Base-by-base conservation (phyloP, 53 echinoderm and acorn worm genomes). In the Paracentrotus lividus region DNA sequence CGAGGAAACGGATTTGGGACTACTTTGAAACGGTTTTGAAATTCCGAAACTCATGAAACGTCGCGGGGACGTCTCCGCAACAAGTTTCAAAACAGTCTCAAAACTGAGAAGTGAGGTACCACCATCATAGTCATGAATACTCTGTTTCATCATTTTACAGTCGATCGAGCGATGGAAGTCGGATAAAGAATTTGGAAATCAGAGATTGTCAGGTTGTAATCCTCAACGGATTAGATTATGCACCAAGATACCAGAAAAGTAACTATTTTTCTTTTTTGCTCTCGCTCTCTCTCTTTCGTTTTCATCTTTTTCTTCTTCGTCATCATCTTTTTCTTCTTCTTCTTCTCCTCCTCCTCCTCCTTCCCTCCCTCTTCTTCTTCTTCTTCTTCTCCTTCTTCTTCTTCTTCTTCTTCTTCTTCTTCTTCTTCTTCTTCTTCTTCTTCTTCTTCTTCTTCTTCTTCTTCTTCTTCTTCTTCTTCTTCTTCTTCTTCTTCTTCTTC, bases 151-250 rank as follows among this genome's bases (percentile, higher is more conserved):
- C n/a, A n/a, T n/a, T n/a, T n/a, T n/a, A n/a, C n/a, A n/a, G n/a
- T n/a, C n/a, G n/a, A n/a, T n/a, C n/a, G n/a, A n/a, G n/a, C n/a
- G n/a, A n/a, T 93, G 93, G 93, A 84, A 55, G 60, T 81, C 77
- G 58, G 93, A 93, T 43, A 81, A 52, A 40, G 84, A 53, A n/a
- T 93, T 93, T 15, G 93, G 93, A 24, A 81, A 51, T 32, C 93
- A 93, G 93, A 47, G 93, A 10, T n/a, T 93, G 38, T 38, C 93
- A 24, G 93, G 93, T 21, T 93, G 93, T 38, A 93, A 93, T 27
- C 93, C 93, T 16, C 51, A 84, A 15, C 13, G 58, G 93, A 93
- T 93, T 3, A 16, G 93, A 56, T 44, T 33, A 20, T 93, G 93
- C 34, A 81, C 45, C 16, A 42, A 57, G 60, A 84, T 93, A 52